Base-by-base conservation (phyloP, 2,797 vertebrate species). In the Acanthopagrus latus region DNA sequence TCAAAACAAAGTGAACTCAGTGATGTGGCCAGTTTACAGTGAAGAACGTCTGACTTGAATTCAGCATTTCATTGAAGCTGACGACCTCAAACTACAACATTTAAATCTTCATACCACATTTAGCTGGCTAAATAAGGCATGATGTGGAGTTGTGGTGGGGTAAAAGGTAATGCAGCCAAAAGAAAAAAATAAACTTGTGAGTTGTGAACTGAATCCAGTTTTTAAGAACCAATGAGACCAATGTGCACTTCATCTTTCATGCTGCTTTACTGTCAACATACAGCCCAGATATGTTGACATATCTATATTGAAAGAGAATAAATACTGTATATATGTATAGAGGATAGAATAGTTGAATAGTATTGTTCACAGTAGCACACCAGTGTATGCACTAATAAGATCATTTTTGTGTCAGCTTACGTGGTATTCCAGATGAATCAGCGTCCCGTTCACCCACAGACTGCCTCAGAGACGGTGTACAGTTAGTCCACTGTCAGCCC, bases 401-500 rank as follows among this genome's bases (percentile, higher is more conserved):
- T 14, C 4, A 0, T 50, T 43, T 62, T 55, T 57, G 3, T 58
- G 68, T 73, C 14, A 55, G 44, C 54, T 46, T 41, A 25, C 54
- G 17, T 1, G 38, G 23, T 25, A 48, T 59, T 48, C 13, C 8
- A 65, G 29, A 50, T n/a, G 12, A 66, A 20, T 50, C 43, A 8
- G 21, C 29, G 46, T 60, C 14, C 64, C 47, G 27, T 71, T 74
- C 43, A 50, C 25, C 56, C 27, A 14, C 56, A 72, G 18, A 64
- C 63, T 68, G 64, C 71, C 60, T 72, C 23, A 2, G 52, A 66
- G 52, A 12, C 71, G 46, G 50, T 64, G 67, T 67, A 68, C 83
- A 70, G 65, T 63, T 44, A 74, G 81, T 72, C 87, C 86, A 73
- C 83, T 72, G 77, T 82, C 87, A 80, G 47, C 7, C 72, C 46